Evolutionary conservation across 2,113 vertebrate species (phyloP).

Genomic region (Micromys minutus): DNA sequence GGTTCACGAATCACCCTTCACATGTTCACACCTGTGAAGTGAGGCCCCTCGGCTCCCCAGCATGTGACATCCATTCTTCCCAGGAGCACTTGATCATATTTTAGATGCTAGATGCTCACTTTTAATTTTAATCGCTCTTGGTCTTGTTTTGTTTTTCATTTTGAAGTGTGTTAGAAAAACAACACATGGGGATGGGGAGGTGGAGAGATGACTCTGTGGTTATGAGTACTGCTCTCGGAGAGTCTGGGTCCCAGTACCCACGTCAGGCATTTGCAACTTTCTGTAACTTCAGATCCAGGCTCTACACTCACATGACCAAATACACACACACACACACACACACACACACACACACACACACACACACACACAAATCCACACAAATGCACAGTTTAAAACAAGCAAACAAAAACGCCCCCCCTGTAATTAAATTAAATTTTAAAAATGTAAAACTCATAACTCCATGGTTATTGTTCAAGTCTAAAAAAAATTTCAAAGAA

Average conservation of each 20-base stretch:
- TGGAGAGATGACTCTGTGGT: background rate
- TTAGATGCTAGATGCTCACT: background rate
- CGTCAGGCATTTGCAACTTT: background rate
- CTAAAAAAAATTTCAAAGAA: background rate
- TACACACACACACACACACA: background rate
- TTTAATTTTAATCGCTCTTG: background rate
- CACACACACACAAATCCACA: too few species aligned
- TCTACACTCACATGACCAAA: background rate
- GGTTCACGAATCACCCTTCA: background rate
- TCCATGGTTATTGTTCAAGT: background rate
- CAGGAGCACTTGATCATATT: background rate
- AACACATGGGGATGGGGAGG: rapidly evolving
- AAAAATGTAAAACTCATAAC: background rate
- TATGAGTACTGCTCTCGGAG: background rate
- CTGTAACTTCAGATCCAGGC: background rate
- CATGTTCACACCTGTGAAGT: background rate
- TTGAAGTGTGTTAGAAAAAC: conserved; percentile 12
- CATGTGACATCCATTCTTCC: background rate
- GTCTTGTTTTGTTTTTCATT: background rate
- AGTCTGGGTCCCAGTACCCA: background rate
- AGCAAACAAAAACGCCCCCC: background rate
- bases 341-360: background rate
- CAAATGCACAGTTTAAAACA: background rate
- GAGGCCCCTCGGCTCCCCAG: background rate
- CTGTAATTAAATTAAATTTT: background rate